Conservation (phyloP, 1,140 invertebrate genomes). For the Diabrotica virgifera region DNA sequence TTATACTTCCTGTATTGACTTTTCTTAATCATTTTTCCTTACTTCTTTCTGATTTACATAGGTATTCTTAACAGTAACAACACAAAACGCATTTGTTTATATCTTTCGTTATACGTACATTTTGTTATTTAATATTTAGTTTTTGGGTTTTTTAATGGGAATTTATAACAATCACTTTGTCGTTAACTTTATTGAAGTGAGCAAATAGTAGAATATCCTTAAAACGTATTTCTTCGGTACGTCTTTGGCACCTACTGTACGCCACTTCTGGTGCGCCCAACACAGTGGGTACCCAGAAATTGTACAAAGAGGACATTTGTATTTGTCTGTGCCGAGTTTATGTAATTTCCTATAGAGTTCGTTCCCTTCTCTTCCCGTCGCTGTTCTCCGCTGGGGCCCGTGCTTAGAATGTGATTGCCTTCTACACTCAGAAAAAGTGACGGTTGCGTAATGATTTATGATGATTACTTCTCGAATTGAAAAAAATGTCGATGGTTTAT, state of each 20-base stretch:
- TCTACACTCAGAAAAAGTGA: constrained; percentile 10
- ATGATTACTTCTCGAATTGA: not conserved
- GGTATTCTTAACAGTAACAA: no score
- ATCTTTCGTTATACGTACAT: no score
- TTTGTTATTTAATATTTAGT: no score
- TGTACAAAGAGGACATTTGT: constrained; percentile 51
- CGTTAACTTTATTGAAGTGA: no score
- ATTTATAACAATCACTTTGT: no score
- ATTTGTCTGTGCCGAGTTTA: constrained; percentile 51
- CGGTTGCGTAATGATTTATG: not conserved
- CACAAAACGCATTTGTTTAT: no score
- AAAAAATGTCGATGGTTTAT: no score
- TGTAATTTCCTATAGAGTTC: constrained; percentile 52
- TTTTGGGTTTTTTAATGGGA: no score
- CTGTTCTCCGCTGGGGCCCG: constrained; percentile 30
- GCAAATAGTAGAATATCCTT: no score
- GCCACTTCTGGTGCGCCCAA: constrained; percentile 41
- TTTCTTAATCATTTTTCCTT: no score
- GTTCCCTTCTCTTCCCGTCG: constrained; percentile 38
- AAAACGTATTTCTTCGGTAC: not conserved
- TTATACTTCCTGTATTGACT: no score
- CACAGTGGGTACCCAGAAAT: constrained; percentile 47
- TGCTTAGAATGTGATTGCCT: constrained; percentile 41
- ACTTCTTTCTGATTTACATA: no score
- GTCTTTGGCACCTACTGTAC: constrained; percentile 37